Evolutionary conservation across 2,113 vertebrate genomes (phyloP), one percentile per base, ranked within the genome.

Genomic region (Sapayoa aenigma): DNA sequence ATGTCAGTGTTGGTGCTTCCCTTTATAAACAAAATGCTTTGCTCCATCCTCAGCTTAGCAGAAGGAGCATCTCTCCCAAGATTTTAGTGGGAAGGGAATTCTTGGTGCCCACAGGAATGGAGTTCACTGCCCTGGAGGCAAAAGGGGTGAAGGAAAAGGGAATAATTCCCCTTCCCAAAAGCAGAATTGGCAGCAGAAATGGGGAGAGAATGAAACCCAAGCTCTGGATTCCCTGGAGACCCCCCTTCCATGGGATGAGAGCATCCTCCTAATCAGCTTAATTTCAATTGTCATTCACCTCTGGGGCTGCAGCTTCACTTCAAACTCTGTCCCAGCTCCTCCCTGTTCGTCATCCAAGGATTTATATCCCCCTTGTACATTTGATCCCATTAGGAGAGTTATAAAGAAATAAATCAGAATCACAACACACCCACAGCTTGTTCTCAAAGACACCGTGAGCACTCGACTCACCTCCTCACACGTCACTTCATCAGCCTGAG

Each of bases 331-430:
- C 78, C 90, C 83, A 50, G 47, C 9, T 3, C 89, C 79, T 66
- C 11, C 44, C 35, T 14, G 21, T 79, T 90, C 75, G 3, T 72
- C 89, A 94, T 31, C 90, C 37, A 10, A 65, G 78, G 41, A 47
- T 30, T 90, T 83, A 83, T 86, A 84, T 66, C 90, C 75, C 65
- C 39, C 82, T 94, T 49, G 41, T 18, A 50, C 50, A 1, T 83
- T 71, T 96, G 89, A 94, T 94, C 96, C 96, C 88, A 93, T 97
- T 93, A 97, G 84, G 74, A 87, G 90, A 94, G 85, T 82, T 63
- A 75, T n/a, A 94, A 95, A 96, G 89, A 94, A 96, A 95, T 89
- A 91, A 94, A 97, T 96, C 59, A 89, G 93, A 96, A 95, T 95
- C 96, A 60, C 93, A 97, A 96, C 95, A 84, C 79, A 96, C 89